These are phyloP conservation scores for Ephydatia muelleri DNA, from an alignment of 37 sponge, comb jelly and placozoan species.

Conservation along the genomic window DNA sequence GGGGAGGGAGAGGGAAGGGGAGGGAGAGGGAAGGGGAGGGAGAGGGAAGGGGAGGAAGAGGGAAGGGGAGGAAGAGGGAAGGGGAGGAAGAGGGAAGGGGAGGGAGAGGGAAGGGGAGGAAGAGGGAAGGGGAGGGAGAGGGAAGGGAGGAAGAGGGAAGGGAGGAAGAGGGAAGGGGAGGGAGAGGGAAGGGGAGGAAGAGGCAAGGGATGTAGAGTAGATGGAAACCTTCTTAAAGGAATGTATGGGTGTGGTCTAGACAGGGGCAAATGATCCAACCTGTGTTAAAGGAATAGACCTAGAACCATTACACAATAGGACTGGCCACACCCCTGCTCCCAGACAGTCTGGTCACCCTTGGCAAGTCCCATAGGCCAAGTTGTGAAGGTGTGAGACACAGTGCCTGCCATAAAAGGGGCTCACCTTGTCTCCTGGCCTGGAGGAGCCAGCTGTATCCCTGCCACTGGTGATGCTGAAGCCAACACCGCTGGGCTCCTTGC, in stretches of 20 bases:
- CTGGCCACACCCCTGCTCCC: neutral
- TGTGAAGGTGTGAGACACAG: neutral
- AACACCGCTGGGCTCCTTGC: conserved; percentile 30
- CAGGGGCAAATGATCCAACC: neutral
- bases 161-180: no score
- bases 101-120: neutral
- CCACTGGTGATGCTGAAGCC: conserved; percentile 59
- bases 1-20: conserved; percentile 11
- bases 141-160: no score
- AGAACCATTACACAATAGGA: neutral
- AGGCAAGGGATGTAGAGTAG: no score
- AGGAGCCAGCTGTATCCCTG: conserved; percentile 28
- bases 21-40: conserved; percentile 9
- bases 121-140: neutral
- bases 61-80: conserved; percentile 31
- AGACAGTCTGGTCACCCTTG: neutral
- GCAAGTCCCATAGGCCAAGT: neutral
- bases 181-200: neutral
- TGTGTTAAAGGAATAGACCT: neutral
- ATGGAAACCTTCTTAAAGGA: no score
- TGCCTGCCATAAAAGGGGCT: neutral
- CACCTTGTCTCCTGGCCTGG: conserved; percentile 45
- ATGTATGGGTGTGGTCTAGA: neutral
- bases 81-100: conserved; percentile 4
- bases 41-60: conserved; percentile 36